Evolutionary conservation across 2,113 vertebrate species (phyloP).

Genomic region (Pseudopipra pipra): DNA sequence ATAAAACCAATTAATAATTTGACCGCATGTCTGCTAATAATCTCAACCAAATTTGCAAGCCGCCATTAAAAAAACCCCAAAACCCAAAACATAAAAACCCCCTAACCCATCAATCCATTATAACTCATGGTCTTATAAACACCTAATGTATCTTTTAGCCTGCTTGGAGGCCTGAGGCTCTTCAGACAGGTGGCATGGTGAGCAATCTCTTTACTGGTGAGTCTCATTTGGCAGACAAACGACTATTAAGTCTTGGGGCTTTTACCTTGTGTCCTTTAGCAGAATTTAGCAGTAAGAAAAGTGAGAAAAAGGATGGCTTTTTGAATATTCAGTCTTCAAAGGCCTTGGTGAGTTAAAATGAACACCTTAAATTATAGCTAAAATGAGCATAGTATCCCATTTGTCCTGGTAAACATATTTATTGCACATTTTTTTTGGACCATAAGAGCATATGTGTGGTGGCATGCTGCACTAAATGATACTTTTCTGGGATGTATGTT

Average conservation of each 20-base stretch:
- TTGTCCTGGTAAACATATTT: neutral
- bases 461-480: neutral
- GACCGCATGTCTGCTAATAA: neutral
- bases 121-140: neutral
- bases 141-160: neutral
- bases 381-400: neutral
- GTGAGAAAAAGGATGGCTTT: neutral
- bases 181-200: neutral
- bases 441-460: neutral
- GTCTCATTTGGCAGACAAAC: neutral
- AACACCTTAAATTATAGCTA: neutral
- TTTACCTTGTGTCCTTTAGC: neutral
- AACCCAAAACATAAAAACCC: fast-evolving
- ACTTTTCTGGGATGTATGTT: neutral
- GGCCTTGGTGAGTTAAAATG: neutral
- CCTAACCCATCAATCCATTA: neutral
- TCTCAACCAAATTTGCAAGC: neutral
- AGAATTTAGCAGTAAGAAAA: neutral
- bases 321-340: neutral
- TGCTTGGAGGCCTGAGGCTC: neutral
- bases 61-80: neutral
- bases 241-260: neutral
- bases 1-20: neutral
- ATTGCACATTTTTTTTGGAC: neutral
- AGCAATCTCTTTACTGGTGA: neutral